A percentile compares a stretch with the other conserved stretches of the same genome.
Conservation (phyloP, 1,140 invertebrate genomes). For the Metopolophium dirhodum region DNA sequence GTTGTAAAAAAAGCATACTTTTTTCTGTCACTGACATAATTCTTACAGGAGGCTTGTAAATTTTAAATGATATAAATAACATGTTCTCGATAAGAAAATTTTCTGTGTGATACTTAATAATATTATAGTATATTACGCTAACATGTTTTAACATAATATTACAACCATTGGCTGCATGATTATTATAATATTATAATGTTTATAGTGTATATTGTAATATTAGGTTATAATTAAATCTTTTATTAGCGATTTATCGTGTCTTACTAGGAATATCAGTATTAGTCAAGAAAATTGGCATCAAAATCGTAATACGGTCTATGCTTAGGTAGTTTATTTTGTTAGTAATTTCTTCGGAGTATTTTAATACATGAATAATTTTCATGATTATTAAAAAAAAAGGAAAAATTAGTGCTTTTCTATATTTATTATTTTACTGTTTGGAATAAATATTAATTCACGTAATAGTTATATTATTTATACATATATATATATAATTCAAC, state of each 20-base stretch:
- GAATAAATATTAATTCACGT: neutral
- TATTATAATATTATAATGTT: neutral
- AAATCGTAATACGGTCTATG: neutral
- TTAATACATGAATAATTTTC: neutral
- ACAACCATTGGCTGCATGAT: neutral
- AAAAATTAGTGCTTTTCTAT: neutral
- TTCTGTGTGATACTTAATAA: neutral
- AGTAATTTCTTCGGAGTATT: neutral
- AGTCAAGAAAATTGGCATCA: neutral
- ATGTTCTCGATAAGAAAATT: neutral
- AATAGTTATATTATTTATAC: neutral
- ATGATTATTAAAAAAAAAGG: neutral
- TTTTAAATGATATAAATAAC: neutral
- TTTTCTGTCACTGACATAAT: neutral
- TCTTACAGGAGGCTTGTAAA: neutral
- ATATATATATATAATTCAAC: slow-evolving; percentile 11
- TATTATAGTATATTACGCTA: neutral
- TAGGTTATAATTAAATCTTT: neutral
- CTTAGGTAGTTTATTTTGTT: neutral
- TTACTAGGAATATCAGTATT: slow-evolving; percentile 1
- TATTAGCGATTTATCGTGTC: neutral
- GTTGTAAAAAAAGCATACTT: too few relatives aligned
- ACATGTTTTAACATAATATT: neutral
- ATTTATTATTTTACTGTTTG: neutral
- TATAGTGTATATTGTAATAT: neutral